Evolutionary conservation across 2,888 invertebrate genomes (phyloP).

Genomic region (Nomada fucata): DNA sequence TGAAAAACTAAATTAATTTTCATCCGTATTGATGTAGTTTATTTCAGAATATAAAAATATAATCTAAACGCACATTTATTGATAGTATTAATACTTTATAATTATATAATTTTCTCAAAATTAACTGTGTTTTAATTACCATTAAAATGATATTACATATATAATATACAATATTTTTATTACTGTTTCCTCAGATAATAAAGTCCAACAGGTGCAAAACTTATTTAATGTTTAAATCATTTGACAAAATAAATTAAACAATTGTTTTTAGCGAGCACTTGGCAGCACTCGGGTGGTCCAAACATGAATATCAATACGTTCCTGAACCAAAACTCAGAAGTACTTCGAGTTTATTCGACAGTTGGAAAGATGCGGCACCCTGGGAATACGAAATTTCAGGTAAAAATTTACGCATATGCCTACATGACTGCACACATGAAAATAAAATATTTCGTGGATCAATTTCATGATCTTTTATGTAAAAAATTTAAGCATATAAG

Average conservation of each 20-base stretch:
- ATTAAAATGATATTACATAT: too few relatives aligned
- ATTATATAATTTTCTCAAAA: too few relatives aligned
- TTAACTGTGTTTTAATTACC: too few relatives aligned
- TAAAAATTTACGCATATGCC: conserved; percentile 8
- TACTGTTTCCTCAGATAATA: too few relatives aligned
- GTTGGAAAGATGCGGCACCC: conserved; percentile 50
- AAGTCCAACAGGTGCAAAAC: background rate
- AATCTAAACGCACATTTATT: too few relatives aligned
- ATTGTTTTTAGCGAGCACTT: conserved; percentile 68
- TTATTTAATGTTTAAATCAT: background rate
- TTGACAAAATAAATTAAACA: background rate
- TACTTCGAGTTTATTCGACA: conserved; percentile 28
- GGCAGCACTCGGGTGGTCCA: conserved; percentile 69
- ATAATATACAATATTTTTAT: too few relatives aligned
- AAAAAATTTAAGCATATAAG: background rate
- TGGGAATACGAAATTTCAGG: conserved; percentile 23
- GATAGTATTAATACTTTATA: too few relatives aligned
- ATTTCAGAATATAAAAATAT: background rate
- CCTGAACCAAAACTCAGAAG: conserved; percentile 67
- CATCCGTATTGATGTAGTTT: too few relatives aligned
- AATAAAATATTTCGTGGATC: background rate
- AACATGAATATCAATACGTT: conserved; percentile 64
- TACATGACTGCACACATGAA: too few relatives aligned
- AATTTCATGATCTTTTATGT: background rate
- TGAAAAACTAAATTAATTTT: too few relatives aligned